phyloP scores from a whole-genome alignment of 2,888 invertebrate genomes.

The Lysandra coridon region DNA sequence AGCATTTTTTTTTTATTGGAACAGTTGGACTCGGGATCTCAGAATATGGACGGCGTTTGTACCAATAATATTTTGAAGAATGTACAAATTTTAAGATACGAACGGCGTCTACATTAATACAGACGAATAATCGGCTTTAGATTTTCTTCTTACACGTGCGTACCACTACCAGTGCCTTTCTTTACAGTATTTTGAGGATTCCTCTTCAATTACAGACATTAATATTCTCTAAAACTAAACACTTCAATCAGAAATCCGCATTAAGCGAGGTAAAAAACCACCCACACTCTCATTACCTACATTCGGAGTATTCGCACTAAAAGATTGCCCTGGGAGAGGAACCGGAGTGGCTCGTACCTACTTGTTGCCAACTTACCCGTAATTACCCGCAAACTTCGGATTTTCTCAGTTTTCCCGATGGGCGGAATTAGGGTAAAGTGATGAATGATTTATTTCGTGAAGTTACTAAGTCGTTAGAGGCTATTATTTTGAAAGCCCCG shows the following conservation, averaged over 20 bases:
- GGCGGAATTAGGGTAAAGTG: constrained; percentile 46
- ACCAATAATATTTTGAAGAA: too few species aligned
- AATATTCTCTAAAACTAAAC: constrained; percentile 7
- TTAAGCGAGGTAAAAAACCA: constrained; percentile 4
- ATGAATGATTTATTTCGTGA: constrained; percentile 46
- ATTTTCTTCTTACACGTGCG: not conserved
- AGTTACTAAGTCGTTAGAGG: constrained; percentile 37
- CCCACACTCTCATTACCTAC: constrained; percentile 41
- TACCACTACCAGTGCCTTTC: not conserved
- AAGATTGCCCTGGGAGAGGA: constrained; percentile 40
- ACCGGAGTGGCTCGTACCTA: constrained; percentile 39
- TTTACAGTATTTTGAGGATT: not conserved
- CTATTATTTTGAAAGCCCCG: constrained; percentile 33
- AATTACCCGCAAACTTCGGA: constrained; percentile 50
- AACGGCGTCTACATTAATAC: too few species aligned
- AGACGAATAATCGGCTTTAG: not conserved
- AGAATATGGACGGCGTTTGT: too few species aligned
- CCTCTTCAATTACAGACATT: not conserved
- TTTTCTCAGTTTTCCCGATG: constrained; percentile 49
- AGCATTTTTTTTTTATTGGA: too few species aligned
- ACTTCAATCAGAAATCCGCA: constrained; percentile 11
- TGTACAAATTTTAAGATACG: too few species aligned
- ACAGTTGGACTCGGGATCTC: too few species aligned
- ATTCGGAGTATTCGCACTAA: constrained; percentile 37
- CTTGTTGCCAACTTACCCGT: constrained; percentile 50